Evolutionary conservation across 2,888 invertebrate species (phyloP).

Genomic region (Anthophora plumipes): DNA sequence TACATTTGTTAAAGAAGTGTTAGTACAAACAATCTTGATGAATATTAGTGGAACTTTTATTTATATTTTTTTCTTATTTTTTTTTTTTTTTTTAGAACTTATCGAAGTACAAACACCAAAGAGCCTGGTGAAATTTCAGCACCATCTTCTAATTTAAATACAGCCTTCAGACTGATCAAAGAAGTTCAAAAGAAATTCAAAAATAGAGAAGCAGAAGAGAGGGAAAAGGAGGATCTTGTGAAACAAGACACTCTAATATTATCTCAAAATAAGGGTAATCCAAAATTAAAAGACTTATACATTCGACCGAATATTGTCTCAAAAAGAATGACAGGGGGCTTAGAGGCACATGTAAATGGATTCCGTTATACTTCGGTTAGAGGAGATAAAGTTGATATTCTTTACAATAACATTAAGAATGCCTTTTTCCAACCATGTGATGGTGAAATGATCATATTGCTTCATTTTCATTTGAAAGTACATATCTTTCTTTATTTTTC

Average conservation of each 20-base stretch:
- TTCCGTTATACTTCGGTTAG: constrained; percentile 99
- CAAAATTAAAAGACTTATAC: constrained; percentile 98
- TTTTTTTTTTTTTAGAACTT: constrained; percentile 89
- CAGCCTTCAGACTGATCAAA: constrained; percentile 98
- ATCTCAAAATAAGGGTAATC: constrained; percentile 98
- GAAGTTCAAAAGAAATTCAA: constrained; percentile 99
- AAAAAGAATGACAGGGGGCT: constrained; percentile 94
- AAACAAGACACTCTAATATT: constrained; percentile 98
- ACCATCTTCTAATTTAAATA: constrained; percentile 97
- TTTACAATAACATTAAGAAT: constrained; percentile 99
- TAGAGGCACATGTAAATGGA: constrained; percentile 98
- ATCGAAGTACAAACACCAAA: constrained; percentile 98
- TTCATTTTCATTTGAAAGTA: constrained; percentile 98
- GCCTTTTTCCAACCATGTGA: constrained; percentile 99
- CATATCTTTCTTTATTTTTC: constrained; percentile 23
- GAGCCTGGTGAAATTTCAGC: constrained; percentile 98
- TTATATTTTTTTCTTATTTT: neutral
- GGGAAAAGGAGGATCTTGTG: constrained; percentile 99
- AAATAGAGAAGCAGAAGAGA: constrained; percentile 98
- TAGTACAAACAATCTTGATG: constrained; percentile 83
- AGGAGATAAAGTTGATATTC: constrained; percentile 99
- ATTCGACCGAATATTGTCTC: constrained; percentile 99
- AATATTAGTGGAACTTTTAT: constrained; percentile 3
- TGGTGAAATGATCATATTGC: constrained; percentile 99
- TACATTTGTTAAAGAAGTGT: constrained; percentile 99